Evolutionary conservation across 2,113 vertebrate species (phyloP).

Genomic region (Sisor rabdophorus): DNA sequence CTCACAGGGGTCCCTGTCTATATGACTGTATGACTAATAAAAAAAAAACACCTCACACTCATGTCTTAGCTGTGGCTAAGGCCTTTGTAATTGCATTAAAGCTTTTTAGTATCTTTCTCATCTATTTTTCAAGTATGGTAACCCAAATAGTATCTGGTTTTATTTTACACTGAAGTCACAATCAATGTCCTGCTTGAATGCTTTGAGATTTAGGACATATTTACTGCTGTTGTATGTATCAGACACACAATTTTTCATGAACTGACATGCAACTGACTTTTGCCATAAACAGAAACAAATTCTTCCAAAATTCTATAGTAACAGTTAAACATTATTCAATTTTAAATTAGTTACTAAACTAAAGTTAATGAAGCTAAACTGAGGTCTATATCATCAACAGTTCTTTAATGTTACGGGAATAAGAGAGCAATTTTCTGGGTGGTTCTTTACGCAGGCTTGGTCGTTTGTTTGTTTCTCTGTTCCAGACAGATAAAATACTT

Average conservation of each 20-base stretch:
- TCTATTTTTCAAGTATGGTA: constrained; percentile 15
- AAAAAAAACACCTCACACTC: constrained; percentile 15
- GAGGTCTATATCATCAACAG: neutral
- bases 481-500: constrained; percentile 38
- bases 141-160: neutral
- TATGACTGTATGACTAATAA: constrained; percentile 12
- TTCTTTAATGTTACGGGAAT: neutral
- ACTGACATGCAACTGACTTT: neutral
- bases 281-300: too few species aligned
- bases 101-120: constrained; percentile 16
- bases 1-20: constrained; percentile 32
- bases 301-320: neutral
- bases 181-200: constrained; percentile 2
- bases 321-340: neutral
- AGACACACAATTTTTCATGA: constrained; percentile 5
- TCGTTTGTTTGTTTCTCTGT: constrained; percentile 29
- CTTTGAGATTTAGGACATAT: constrained; percentile 1
- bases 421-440: neutral
- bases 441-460: neutral
- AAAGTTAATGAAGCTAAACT: neutral
- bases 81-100: constrained; percentile 10
- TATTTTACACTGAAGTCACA: constrained; percentile 5
- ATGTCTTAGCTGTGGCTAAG: constrained; percentile 7
- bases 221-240: neutral
- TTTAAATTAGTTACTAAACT: too few species aligned